Percentiles rank a stretch among this genome's conserved stretches.
Evolutionary conservation across 2,888 invertebrate species (phyloP).

Genomic region (Phymatocera aterrima): DNA sequence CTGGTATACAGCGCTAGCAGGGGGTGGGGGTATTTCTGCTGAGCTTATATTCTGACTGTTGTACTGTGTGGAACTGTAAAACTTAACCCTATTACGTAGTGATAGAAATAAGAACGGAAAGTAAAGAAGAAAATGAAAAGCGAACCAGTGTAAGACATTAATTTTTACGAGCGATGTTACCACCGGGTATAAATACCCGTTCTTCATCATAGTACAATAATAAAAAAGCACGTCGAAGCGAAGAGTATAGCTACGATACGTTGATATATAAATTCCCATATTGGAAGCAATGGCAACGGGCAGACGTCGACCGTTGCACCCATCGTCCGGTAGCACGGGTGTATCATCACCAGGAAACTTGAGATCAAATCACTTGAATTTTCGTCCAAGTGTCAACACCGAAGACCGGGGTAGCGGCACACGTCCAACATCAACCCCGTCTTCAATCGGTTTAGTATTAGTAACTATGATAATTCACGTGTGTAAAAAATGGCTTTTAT

Average conservation of each 20-base stretch:
- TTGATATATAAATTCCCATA: neutral
- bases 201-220: neutral
- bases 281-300: slow-evolving; percentile 60
- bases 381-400: slow-evolving; percentile 76
- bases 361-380: slow-evolving; percentile 76
- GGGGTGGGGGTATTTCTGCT: too few species aligned
- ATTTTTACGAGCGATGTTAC: slow-evolving; percentile 3
- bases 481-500: slow-evolving; percentile 92
- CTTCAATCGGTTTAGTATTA: slow-evolving; percentile 88
- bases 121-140: neutral
- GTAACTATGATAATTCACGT: slow-evolving; percentile 89
- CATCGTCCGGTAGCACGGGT: slow-evolving; percentile 52
- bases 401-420: slow-evolving; percentile 80
- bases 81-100: neutral
- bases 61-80: neutral
- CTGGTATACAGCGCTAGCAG: too few species aligned
- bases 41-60: too few species aligned
- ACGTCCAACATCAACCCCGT: slow-evolving; percentile 89
- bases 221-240: neutral
- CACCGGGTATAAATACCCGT: too few species aligned
- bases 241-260: too few species aligned
- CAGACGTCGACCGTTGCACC: slow-evolving; percentile 62
- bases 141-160: too few species aligned
- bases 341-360: slow-evolving; percentile 52
- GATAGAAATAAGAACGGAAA: neutral